phyloP scores from a whole-genome alignment of 2,888 invertebrate species.

The Magallana nippona region DNA sequence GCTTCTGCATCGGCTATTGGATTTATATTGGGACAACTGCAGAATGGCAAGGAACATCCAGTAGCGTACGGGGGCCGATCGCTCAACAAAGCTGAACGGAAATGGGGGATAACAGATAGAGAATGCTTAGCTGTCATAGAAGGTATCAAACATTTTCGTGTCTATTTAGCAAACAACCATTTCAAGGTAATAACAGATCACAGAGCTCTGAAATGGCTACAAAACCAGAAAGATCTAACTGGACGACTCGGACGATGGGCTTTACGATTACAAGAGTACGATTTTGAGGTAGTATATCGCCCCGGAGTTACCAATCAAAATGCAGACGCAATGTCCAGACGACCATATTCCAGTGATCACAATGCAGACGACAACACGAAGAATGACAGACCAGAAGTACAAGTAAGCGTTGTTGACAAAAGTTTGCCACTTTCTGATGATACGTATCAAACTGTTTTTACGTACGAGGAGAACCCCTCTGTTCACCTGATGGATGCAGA shows the following conservation, averaged over 20 bases:
- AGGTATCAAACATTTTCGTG: conserved; percentile 53
- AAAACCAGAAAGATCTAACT: conserved; percentile 43
- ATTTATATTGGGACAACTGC: conserved; percentile 54
- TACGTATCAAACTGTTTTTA: too few relatives aligned
- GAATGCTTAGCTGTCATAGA: conserved; percentile 54
- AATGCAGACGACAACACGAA: too few relatives aligned
- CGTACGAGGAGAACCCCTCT: too few relatives aligned
- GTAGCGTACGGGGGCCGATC: conserved; percentile 57
- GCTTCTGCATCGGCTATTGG: conserved; percentile 52
- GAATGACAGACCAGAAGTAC: too few relatives aligned
- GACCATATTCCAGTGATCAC: not conserved
- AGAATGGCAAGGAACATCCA: conserved; percentile 43
- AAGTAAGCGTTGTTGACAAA: too few relatives aligned
- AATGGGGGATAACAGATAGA: conserved; percentile 51
- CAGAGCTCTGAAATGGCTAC: conserved; percentile 52
- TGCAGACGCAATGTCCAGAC: conserved; percentile 45
- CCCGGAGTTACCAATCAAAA: conserved; percentile 46
- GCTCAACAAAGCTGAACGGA: conserved; percentile 49
- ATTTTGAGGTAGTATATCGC: conserved; percentile 47
- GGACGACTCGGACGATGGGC: conserved; percentile 52
- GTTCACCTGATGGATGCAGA: too few relatives aligned
- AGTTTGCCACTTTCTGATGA: too few relatives aligned
- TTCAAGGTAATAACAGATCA: conserved; percentile 60
- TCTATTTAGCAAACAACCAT: conserved; percentile 51
- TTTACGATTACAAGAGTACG: conserved; percentile 50